Conservation (phyloP, 2,113 vertebrate species). For the Columba livia region DNA sequence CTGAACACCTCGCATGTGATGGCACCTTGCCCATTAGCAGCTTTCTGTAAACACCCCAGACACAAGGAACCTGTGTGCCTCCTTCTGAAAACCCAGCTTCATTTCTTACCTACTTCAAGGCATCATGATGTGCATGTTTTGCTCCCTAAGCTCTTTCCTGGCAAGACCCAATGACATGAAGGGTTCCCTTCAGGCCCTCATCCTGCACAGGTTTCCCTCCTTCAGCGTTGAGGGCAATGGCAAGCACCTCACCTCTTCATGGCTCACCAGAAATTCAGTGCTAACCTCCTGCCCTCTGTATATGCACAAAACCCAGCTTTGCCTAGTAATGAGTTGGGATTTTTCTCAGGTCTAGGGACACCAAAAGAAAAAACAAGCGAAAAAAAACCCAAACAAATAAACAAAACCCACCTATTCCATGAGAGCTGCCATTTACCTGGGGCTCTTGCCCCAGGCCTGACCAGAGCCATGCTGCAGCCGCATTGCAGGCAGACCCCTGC, state of each 20-base stretch:
- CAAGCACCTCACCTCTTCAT: neutral
- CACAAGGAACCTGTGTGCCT: neutral
- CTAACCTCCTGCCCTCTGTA: neutral
- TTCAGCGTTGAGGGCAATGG: neutral
- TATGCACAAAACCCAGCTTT: neutral
- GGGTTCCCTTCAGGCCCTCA: neutral
- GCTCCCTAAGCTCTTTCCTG: neutral
- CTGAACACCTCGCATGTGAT: neutral
- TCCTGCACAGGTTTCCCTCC: neutral
- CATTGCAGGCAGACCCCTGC: rapidly evolving
- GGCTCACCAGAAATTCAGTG: neutral
- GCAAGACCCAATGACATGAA: neutral
- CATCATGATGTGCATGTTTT: neutral
- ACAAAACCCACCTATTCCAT: neutral
- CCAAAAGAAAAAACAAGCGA: too few relatives aligned
- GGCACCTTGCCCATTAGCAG: neutral
- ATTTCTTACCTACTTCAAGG: neutral
- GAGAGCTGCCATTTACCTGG: neutral
- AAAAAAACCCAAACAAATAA: too few relatives aligned
- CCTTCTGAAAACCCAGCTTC: neutral
- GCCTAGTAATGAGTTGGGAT: neutral
- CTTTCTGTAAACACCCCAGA: neutral
- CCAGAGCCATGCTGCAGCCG: neutral
- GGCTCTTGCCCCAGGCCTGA: neutral
- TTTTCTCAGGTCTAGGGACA: neutral